These are phyloP conservation scores for Iphiclides podalirius DNA, from an alignment of 2,888 invertebrate genomes.

Conservation along the genomic window DNA sequence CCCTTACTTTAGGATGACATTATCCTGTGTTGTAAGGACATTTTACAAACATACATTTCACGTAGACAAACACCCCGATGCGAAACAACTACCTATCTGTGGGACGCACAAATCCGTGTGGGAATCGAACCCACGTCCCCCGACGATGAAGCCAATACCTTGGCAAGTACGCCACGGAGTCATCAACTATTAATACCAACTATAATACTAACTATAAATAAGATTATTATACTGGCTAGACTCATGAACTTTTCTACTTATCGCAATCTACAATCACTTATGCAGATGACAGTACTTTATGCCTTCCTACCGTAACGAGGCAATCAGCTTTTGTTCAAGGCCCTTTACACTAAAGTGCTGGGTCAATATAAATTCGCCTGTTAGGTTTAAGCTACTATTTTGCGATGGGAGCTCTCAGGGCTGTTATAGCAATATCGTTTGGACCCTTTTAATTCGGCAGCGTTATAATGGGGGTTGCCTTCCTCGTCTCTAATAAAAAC, in stretches of 20 bases:
- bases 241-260: conserved; percentile 30
- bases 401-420: conserved; percentile 24
- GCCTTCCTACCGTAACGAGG: conserved; percentile 36
- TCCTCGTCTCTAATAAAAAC: conserved; percentile 40
- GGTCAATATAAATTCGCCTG: conserved; percentile 38
- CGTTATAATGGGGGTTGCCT: conserved; percentile 41
- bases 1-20: no score
- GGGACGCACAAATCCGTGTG: no score
- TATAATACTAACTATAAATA: no score
- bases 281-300: conserved; percentile 45
- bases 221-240: background rate
- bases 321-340: conserved; percentile 42
- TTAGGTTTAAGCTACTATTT: conserved; percentile 35
- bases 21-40: no score
- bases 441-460: conserved; percentile 37
- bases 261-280: conserved; percentile 46
- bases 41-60: no score
- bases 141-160: no score
- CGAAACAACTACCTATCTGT: no score
- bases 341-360: conserved; percentile 34
- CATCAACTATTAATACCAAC: no score
- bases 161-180: no score
- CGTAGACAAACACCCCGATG: no score
- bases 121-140: no score
- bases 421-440: conserved; percentile 29